Conservation (phyloP, 2,888 invertebrate genomes). For the Andrena trimmerana region DNA sequence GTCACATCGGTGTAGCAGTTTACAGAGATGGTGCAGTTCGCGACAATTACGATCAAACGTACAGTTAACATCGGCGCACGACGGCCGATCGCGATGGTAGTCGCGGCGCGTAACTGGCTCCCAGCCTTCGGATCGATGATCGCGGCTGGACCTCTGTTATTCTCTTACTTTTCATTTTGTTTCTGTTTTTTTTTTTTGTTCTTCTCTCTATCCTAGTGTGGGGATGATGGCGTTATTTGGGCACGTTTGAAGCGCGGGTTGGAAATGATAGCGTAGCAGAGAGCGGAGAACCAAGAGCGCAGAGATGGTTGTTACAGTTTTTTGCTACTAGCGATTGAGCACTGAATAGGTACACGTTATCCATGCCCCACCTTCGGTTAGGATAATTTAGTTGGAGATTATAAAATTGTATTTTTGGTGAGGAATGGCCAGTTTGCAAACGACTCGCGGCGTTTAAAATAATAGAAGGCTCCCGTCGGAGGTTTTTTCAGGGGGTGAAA, state of each 20-base stretch:
- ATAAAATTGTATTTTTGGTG: neutral
- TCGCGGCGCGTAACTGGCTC: slow-evolving; percentile 42
- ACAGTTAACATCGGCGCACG: slow-evolving; percentile 65
- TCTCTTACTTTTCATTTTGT: neutral
- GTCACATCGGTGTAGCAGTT: slow-evolving; percentile 83
- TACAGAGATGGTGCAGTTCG: slow-evolving; percentile 78
- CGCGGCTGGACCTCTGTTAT: neutral
- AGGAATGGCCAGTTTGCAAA: neutral
- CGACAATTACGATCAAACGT: slow-evolving; percentile 76
- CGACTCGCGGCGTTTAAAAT: slow-evolving; percentile 32
- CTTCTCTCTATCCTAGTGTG: neutral
- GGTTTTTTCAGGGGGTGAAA: slow-evolving; percentile 32
- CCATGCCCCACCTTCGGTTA: neutral
- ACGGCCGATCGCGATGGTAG: slow-evolving; percentile 40
- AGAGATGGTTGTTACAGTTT: too few species aligned
- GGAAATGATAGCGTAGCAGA: too few species aligned
- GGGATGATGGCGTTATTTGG: neutral
- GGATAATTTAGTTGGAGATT: neutral
- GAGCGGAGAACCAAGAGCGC: too few species aligned
- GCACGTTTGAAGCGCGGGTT: neutral
- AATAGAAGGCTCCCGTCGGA: slow-evolving; percentile 22
- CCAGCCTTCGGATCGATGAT: slow-evolving; percentile 44
- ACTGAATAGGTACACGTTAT: neutral
- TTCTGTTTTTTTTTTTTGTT: neutral
- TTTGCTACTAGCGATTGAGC: too few species aligned